Conservation (phyloP, 2,888 invertebrate species). For the Chloroclystis v-ata region DNA sequence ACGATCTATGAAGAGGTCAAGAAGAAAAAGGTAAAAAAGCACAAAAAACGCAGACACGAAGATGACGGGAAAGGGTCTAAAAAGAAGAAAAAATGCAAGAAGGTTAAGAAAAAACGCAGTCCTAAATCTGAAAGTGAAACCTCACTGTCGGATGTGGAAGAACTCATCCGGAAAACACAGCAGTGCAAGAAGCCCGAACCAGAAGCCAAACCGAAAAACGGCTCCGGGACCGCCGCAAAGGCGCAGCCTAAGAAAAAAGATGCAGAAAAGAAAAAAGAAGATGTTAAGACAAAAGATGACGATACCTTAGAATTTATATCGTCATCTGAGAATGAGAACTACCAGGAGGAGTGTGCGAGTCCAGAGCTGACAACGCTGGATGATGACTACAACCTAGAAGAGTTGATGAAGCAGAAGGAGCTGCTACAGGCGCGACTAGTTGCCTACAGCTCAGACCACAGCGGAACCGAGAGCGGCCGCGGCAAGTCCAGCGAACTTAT, state of each 20-base stretch:
- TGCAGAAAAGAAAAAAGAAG: too few relatives aligned
- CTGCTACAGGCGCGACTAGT: constrained; percentile 86
- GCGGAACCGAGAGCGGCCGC: constrained; percentile 67
- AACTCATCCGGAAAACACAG: constrained; percentile 53
- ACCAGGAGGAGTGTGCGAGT: constrained; percentile 81
- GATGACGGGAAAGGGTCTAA: constrained; percentile 70
- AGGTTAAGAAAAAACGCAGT: constrained; percentile 73
- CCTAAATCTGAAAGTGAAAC: constrained; percentile 60
- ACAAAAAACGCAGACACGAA: constrained; percentile 83
- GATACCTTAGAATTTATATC: constrained; percentile 80
- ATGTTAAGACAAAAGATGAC: constrained; percentile 32
- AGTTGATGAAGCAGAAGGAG: constrained; percentile 93
- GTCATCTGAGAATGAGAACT: constrained; percentile 81
- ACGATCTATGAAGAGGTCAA: constrained; percentile 60
- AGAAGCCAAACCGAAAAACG: constrained; percentile 46
- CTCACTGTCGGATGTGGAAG: constrained; percentile 61
- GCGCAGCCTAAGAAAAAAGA: constrained; percentile 26
- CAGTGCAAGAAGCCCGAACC: constrained; percentile 36
- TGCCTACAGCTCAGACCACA: constrained; percentile 84
- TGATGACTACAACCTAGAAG: constrained; percentile 91
- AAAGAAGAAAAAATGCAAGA: constrained; percentile 77
- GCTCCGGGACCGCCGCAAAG: constrained; percentile 34
- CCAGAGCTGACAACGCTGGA: constrained; percentile 87
- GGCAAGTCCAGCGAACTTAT: constrained; percentile 64
- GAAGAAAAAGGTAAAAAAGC: constrained; percentile 77